phyloP scores from a whole-genome alignment of 1,140 invertebrate genomes.

The Geopemphigus sp. region DNA sequence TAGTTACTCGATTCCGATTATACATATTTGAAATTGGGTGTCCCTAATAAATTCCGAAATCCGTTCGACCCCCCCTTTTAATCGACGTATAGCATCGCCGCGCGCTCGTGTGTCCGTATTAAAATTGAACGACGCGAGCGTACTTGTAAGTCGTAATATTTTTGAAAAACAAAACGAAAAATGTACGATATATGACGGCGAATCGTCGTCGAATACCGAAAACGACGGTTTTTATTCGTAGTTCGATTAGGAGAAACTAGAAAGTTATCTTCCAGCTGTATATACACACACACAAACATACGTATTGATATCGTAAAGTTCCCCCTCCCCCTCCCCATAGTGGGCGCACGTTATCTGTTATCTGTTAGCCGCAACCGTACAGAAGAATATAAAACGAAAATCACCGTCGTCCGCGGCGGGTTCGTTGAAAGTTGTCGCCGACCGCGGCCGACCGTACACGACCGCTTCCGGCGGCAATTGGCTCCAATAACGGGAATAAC shows the following conservation, averaged over 20 bases:
- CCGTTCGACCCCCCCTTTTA: too few species aligned
- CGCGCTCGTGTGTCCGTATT: too few species aligned
- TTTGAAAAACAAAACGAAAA: too few species aligned
- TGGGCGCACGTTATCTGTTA: not conserved
- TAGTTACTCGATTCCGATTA: too few species aligned
- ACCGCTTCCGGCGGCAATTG: constrained; percentile 45
- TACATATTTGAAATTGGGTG: too few species aligned
- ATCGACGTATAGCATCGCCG: too few species aligned
- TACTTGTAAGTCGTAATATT: too few species aligned
- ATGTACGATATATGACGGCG: not conserved
- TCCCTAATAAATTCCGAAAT: too few species aligned
- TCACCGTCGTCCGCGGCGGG: constrained; percentile 30
- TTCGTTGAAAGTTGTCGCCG: constrained; percentile 40
- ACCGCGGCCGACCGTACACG: constrained; percentile 22
- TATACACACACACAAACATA: too few species aligned
- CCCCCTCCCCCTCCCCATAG: too few species aligned
- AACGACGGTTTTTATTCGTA: constrained; percentile 15
- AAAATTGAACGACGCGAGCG: too few species aligned
- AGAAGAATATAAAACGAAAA: constrained; percentile 2
- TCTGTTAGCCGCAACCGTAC: not conserved
- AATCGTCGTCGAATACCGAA: not conserved
- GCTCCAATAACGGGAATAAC: constrained; percentile 49
- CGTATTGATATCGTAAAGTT: too few species aligned
- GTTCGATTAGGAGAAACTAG: constrained; percentile 6
- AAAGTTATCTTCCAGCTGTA: not conserved